phyloP scores from a whole-genome alignment of 2,888 invertebrate genomes.

The Scaptomyza flava region DNA sequence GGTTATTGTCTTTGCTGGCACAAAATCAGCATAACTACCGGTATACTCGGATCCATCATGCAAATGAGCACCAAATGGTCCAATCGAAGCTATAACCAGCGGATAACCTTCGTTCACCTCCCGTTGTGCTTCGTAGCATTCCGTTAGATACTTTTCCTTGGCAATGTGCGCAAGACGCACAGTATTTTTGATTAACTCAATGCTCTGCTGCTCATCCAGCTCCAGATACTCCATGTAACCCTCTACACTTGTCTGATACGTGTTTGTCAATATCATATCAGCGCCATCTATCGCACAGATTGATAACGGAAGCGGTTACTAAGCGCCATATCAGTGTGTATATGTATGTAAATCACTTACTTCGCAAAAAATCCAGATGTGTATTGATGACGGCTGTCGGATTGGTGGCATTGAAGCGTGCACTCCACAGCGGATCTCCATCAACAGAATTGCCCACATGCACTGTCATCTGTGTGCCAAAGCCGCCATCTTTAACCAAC shows the following conservation, averaged over 20 bases:
- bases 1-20: conserved; percentile 88
- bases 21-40: conserved; percentile 91
- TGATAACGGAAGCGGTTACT: conserved; percentile 13
- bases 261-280: conserved; percentile 93
- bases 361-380: conserved; percentile 92
- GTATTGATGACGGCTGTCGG: conserved; percentile 91
- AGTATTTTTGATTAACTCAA: conserved; percentile 89
- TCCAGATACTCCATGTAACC: conserved; percentile 91
- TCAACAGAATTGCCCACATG: conserved; percentile 91
- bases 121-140: conserved; percentile 83
- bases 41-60: conserved; percentile 97
- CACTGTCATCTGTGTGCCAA: conserved; percentile 91
- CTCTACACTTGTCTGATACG: conserved; percentile 93
- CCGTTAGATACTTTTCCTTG: conserved; percentile 87
- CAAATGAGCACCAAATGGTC: conserved; percentile 95
- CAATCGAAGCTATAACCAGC: conserved; percentile 94
- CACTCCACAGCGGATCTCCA: conserved; percentile 95
- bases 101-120: conserved; percentile 84
- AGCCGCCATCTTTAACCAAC: conserved; percentile 89
- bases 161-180: conserved; percentile 91
- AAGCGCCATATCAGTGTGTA: conserved; percentile 3
- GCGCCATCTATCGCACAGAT: conserved; percentile 89
- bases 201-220: conserved; percentile 88
- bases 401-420: conserved; percentile 91
- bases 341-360: conserved; percentile 82